phyloP scores from a whole-genome alignment of 64 coral and sea anemone genomes.

The Montipora capricornis region DNA sequence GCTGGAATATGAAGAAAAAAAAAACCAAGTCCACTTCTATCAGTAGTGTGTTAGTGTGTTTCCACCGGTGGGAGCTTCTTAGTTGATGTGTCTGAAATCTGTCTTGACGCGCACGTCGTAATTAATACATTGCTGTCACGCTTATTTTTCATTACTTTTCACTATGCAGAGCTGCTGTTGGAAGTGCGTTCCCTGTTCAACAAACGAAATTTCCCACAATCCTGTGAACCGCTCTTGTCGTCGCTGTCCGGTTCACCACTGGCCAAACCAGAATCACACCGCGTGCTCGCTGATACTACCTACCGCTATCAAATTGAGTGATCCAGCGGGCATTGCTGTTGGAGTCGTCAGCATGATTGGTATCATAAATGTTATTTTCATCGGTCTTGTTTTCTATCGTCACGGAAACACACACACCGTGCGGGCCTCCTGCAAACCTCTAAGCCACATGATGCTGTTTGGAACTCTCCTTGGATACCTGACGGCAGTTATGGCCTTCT shows the following conservation, averaged over 20 bases:
- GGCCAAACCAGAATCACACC: slow-evolving; percentile 81
- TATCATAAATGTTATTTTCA: slow-evolving; percentile 48
- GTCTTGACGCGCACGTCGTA: no score
- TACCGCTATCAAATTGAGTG: slow-evolving; percentile 52
- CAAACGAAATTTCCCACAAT: slow-evolving; percentile 75
- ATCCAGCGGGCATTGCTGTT: slow-evolving; percentile 71
- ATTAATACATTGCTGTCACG: neutral
- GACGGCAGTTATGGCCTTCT: slow-evolving; percentile 66
- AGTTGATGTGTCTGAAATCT: no score
- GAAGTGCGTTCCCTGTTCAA: slow-evolving; percentile 58
- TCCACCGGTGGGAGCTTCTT: no score
- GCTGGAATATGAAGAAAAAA: no score
- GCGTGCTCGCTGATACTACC: slow-evolving; percentile 68
- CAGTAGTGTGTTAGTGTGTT: no score
- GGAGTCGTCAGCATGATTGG: slow-evolving; percentile 61
- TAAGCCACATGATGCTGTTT: slow-evolving; percentile 81
- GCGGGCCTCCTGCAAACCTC: slow-evolving; percentile 72
- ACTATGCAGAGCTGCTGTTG: slow-evolving; percentile 77
- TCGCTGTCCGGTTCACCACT: slow-evolving; percentile 66
- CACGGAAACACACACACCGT: slow-evolving; percentile 79
- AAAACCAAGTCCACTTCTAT: no score
- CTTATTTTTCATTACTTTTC: neutral
- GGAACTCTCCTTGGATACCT: slow-evolving; percentile 83
- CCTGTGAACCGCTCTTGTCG: slow-evolving; percentile 68
- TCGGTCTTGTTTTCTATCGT: slow-evolving; percentile 63